These are phyloP conservation scores for cat (Felis catus) DNA, from an alignment of 2,113 vertebrate species.

Conservation along the genomic window F.catus_Fca126_mat1.0 CM031417.1:112204501-112205000, in stretches of 20 bases:
- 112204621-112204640: neutral
- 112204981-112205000: neutral
- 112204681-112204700: neutral
- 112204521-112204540: neutral
- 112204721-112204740: neutral
- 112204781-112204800: neutral
- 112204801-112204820: neutral
- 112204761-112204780: neutral
- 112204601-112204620: neutral
- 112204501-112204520: conserved; percentile 78
- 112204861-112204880: neutral
- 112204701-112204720: neutral
- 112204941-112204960: neutral
- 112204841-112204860: neutral
- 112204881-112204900: conserved; percentile 5
- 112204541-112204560: conserved; percentile 5
- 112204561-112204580: neutral
- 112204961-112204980: neutral
- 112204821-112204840: neutral
- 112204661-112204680: conserved; percentile 13
- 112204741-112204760: neutral
- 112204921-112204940: neutral
- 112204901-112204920: neutral
- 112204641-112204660: neutral
- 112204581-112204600: neutral